Conservation (phyloP, 2,113 vertebrate species). For the Toxotes chatareus region DNA sequence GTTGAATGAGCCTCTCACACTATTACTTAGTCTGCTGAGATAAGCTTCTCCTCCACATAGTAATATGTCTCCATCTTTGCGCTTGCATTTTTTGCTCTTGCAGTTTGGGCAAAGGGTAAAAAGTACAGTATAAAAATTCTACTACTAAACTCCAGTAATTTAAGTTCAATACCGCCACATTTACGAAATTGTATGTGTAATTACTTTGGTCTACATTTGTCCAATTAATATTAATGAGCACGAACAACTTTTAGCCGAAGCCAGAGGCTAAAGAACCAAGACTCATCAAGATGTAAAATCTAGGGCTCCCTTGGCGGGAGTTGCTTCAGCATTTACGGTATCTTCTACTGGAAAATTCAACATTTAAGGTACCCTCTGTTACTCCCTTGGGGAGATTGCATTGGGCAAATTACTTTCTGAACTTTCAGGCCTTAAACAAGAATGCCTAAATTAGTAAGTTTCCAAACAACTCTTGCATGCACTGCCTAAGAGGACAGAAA, state of each 20-base stretch:
- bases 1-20: background rate
- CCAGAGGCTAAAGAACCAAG: conserved; percentile 45
- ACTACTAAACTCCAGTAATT: conserved; percentile 28
- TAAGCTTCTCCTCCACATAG: background rate
- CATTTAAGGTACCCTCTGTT: conserved; percentile 49
- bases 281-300: conserved; percentile 62
- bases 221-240: conserved; percentile 71
- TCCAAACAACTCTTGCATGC: conserved; percentile 31
- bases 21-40: background rate
- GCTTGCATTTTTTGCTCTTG: background rate
- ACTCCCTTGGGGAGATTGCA: conserved; percentile 37
- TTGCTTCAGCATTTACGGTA: conserved; percentile 53
- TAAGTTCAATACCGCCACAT: conserved; percentile 9
- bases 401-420: conserved; percentile 53
- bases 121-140: background rate
- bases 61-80: background rate
- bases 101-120: background rate
- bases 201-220: conserved; percentile 63
- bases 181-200: conserved; percentile 38
- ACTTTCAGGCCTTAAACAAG: conserved; percentile 53
- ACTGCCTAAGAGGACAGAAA: conserved; percentile 11
- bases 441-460: conserved; percentile 44
- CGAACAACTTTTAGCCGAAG: conserved; percentile 54
- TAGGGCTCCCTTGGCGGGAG: conserved; percentile 40
- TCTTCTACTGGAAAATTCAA: conserved; percentile 40